These are phyloP conservation scores for Drosophila trichaetosa DNA, from an alignment of 2,888 invertebrate species.

Conservation along the genomic window DNA sequence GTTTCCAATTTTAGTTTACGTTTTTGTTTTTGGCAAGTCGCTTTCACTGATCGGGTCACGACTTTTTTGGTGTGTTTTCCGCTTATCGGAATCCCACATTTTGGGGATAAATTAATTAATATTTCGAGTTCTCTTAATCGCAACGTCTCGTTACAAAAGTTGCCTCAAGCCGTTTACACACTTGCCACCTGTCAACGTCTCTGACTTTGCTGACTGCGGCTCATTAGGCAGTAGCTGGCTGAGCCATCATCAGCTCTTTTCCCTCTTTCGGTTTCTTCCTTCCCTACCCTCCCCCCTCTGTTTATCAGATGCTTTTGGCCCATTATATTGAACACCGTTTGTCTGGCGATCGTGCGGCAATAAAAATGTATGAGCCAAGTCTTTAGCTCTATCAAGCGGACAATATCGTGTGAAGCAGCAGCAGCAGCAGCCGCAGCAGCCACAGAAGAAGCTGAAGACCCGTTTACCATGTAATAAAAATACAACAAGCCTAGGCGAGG, in stretches of 20 bases:
- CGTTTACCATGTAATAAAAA: slow-evolving; percentile 61
- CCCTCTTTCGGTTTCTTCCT: not conserved
- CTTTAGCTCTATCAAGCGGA: slow-evolving; percentile 66
- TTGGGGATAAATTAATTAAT: slow-evolving; percentile 65
- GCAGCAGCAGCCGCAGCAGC: slow-evolving; percentile 45
- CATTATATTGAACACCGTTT: slow-evolving; percentile 78
- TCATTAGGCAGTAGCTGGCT: slow-evolving; percentile 54
- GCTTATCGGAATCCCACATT: slow-evolving; percentile 27
- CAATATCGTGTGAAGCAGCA: slow-evolving; percentile 77
- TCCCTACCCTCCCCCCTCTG: too few species aligned
- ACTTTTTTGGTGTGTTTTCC: slow-evolving; percentile 25
- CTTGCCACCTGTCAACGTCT: slow-evolving; percentile 51
- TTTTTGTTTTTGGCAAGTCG: slow-evolving; percentile 29
- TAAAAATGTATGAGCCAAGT: slow-evolving; percentile 76
- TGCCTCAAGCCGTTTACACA: slow-evolving; percentile 32
- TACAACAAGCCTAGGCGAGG: slow-evolving; percentile 8
- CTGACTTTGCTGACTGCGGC: slow-evolving; percentile 24
- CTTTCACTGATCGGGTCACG: slow-evolving; percentile 68
- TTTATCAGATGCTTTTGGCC: slow-evolving; percentile 39
- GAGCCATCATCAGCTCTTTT: slow-evolving; percentile 21
- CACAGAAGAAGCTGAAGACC: slow-evolving; percentile 39
- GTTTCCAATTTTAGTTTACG: not conserved
- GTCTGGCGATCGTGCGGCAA: slow-evolving; percentile 74
- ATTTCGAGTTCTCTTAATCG: slow-evolving; percentile 69
- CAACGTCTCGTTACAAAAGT: slow-evolving; percentile 29